Evolutionary conservation across 2,888 invertebrate species (phyloP), one percentile per base, ranked within the genome.

Genomic region (Trichopria drosophilae): DNA sequence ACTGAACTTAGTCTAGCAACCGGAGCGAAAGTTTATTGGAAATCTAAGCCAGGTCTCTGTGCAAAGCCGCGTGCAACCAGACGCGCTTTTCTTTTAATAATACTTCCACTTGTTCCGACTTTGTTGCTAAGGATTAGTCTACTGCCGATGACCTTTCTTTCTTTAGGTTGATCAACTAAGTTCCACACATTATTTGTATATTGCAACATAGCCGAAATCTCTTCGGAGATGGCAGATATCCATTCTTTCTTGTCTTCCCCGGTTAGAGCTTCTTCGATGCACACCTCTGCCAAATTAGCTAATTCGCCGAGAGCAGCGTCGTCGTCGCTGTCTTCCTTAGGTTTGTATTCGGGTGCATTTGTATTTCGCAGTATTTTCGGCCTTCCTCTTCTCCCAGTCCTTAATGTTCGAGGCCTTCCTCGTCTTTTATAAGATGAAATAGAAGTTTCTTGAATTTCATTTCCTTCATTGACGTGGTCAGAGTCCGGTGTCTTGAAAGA

Each of bases 1-100:
- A 59, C 39, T 1, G 59, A 57, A 23, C 49, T 44, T 7, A 55
- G 32, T 6, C 59, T 51, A 1, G 59, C 59, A 6, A 59, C 57
- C 1, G 57, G 53, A 10, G 57, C 55, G 10, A 51, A 62, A 2
- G 55, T 60, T 4, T 58, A 52, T 3, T 42, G 2, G 15, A 58
- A 62, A 26, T 62, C 50, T 26, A 56, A 37, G 3, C 60, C 53
- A 1, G 43, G 34, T 22, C 26, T 23, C 12, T 55, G 51, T 4
- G 47, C 16, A 19, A 36, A 55, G 3, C 51, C 55, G 1, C 35
- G 26, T 3, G 45, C 49, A 13, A 55, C 49, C 9, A 52, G 16
- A 20, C 55, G 19, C 3, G 51, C 51, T 22, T 55, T 55, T 9
- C 34, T n/a, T 4, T 42, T 39, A 6, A 24, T 20, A 1, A 48